These are phyloP conservation scores for Neoscelio sp. DNA, from an alignment of 2,888 invertebrate genomes.

Conservation along the genomic window DNA sequence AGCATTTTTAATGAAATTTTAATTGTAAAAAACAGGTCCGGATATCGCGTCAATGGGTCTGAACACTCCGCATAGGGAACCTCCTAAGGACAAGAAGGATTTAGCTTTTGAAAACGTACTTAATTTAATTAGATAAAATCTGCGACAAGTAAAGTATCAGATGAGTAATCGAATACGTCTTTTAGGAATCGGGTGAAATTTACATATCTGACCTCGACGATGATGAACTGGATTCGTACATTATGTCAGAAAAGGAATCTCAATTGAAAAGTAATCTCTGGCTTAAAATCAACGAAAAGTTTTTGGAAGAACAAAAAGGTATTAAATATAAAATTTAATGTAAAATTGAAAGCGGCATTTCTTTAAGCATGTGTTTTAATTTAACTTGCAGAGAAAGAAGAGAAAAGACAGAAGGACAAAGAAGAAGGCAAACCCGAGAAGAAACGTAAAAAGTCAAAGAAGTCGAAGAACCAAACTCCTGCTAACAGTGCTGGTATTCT, in stretches of 20 bases:
- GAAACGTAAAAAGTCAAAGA: conserved; percentile 88
- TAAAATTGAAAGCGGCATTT: neutral
- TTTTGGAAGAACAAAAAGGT: conserved; percentile 92
- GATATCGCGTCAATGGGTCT: conserved; percentile 92
- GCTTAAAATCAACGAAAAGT: conserved; percentile 94
- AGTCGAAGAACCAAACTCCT: conserved; percentile 87
- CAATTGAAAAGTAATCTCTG: conserved; percentile 92
- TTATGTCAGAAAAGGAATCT: conserved; percentile 92
- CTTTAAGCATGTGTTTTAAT: conserved; percentile 19
- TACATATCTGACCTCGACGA: conserved; percentile 93
- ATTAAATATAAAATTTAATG: conserved; percentile 71
- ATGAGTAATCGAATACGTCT: conserved; percentile 1
- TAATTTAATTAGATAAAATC: neutral
- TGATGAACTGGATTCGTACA: conserved; percentile 94
- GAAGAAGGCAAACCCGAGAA: conserved; percentile 95
- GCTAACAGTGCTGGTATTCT: conserved; percentile 84
- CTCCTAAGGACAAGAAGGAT: conserved; percentile 42
- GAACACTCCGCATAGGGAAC: conserved; percentile 81
- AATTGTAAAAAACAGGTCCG: conserved; percentile 84
- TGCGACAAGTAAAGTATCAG: neutral
- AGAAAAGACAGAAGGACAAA: conserved; percentile 90
- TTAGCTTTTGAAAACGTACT: conserved; percentile 69
- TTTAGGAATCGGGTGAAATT: conserved; percentile 84
- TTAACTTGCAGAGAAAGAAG: conserved; percentile 89
- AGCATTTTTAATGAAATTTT: neutral